These are phyloP conservation scores for Hyperoplus lanceolatus DNA, from an alignment of 2,797 vertebrate species.

Conservation along the genomic window DNA sequence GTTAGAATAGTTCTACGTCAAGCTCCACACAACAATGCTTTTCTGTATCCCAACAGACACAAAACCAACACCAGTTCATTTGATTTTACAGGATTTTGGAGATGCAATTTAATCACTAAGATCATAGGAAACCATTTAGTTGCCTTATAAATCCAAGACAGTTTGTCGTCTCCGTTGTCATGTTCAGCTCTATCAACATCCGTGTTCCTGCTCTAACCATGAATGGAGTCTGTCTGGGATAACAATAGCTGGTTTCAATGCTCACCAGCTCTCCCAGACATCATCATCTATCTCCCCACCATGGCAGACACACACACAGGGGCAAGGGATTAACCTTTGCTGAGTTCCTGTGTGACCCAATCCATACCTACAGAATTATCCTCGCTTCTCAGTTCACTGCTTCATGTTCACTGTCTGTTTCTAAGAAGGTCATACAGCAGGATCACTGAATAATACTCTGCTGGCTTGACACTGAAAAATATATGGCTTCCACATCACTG, in stretches of 20 bases:
- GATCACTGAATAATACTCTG: neutral
- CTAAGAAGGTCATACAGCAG: neutral
- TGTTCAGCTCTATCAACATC: constrained; percentile 10
- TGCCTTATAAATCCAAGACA: neutral
- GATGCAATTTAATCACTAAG: constrained; percentile 4
- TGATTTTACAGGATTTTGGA: neutral
- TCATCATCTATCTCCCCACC: constrained; percentile 28
- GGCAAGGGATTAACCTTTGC: constrained; percentile 20
- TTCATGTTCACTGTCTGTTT: constrained; percentile 16
- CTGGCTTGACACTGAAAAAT: neutral
- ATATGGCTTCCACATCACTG: neutral
- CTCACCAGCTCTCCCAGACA: constrained; percentile 19
- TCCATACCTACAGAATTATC: neutral
- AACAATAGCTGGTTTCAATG: constrained; percentile 53
- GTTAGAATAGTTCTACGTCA: constrained; percentile 13
- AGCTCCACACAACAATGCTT: constrained; percentile 16
- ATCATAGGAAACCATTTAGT: constrained; percentile 24
- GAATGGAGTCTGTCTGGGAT: constrained; percentile 36
- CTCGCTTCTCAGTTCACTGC: neutral
- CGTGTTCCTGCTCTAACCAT: constrained; percentile 10
- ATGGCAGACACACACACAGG: constrained; percentile 18
- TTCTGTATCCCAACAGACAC: neutral
- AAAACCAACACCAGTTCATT: neutral
- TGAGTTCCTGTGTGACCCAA: constrained; percentile 3
- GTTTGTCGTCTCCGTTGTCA: constrained; percentile 30